These are phyloP conservation scores for Dione juno DNA, from an alignment of 2,888 invertebrate species.

Conservation along the genomic window DNA sequence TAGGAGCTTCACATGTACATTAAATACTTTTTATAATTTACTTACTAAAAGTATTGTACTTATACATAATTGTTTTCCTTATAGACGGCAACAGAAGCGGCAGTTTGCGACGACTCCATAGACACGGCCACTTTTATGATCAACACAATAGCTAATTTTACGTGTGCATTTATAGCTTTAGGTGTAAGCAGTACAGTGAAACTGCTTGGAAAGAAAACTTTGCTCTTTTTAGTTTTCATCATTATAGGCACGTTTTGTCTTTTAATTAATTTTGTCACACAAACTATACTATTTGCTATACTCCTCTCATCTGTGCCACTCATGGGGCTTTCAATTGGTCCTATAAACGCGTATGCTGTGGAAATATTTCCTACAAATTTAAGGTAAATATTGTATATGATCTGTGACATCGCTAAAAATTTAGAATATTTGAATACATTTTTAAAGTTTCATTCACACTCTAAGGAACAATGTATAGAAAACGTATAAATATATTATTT, in stretches of 20 bases:
- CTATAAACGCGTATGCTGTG: conserved; percentile 74
- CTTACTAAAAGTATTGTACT: not conserved
- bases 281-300: conserved; percentile 67
- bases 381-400: conserved; percentile 56
- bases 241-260: conserved; percentile 65
- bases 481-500: too few species aligned
- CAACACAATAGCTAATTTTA: conserved; percentile 63
- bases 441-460: too few species aligned
- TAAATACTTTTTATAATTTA: too few species aligned
- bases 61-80: too few species aligned
- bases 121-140: conserved; percentile 66
- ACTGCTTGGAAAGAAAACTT: conserved; percentile 69
- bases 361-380: conserved; percentile 76
- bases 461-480: too few species aligned
- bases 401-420: too few species aligned
- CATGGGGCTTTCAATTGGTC: conserved; percentile 68
- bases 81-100: conserved; percentile 56
- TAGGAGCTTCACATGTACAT: too few species aligned
- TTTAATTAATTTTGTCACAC: conserved; percentile 68
- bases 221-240: conserved; percentile 60
- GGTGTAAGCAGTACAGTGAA: conserved; percentile 65
- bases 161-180: conserved; percentile 64
- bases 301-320: conserved; percentile 68
- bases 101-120: conserved; percentile 66
- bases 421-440: too few species aligned